These are phyloP conservation scores for Apotomis betuletana DNA, from an alignment of 2,888 invertebrate genomes.

Conservation along the genomic window DNA sequence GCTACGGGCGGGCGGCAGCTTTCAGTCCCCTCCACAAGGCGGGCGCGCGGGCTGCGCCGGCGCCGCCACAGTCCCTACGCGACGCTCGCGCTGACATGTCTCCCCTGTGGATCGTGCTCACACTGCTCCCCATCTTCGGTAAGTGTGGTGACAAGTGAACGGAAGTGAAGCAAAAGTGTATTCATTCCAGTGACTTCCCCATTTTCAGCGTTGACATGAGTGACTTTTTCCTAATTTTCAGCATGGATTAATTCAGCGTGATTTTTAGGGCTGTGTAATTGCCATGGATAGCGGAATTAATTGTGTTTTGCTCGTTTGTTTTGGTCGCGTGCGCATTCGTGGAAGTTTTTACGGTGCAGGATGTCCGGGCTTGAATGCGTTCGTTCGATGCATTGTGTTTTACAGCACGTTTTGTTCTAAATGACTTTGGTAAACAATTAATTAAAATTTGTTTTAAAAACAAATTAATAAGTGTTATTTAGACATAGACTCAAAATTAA, in stretches of 20 bases:
- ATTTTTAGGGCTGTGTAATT: slow-evolving; percentile 32
- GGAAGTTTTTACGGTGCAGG: slow-evolving; percentile 55
- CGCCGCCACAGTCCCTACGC: slow-evolving; percentile 69
- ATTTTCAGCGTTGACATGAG: no score
- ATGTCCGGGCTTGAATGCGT: slow-evolving; percentile 65
- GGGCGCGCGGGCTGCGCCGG: slow-evolving; percentile 50
- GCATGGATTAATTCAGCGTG: slow-evolving; percentile 12
- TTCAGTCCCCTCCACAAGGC: slow-evolving; percentile 63
- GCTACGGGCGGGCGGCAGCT: slow-evolving; percentile 71
- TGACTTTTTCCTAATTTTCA: slow-evolving; percentile 13
- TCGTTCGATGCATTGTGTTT: slow-evolving; percentile 20
- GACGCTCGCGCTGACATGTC: slow-evolving; percentile 79
- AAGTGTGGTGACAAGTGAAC: slow-evolving; percentile 67
- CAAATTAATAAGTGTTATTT: neutral
- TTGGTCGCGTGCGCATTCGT: slow-evolving; percentile 54
- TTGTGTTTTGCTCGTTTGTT: slow-evolving; percentile 51
- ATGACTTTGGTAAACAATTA: neutral
- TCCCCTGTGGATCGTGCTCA: slow-evolving; percentile 77
- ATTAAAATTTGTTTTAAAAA: no score
- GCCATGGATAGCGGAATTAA: slow-evolving; percentile 50
- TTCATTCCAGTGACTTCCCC: slow-evolving; percentile 13
- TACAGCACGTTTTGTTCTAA: slow-evolving; percentile 6
- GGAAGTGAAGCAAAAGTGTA: slow-evolving; percentile 45
- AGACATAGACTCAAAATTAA: neutral
- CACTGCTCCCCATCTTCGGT: slow-evolving; percentile 80